Evolutionary conservation across 1,140 invertebrate genomes (phyloP), one percentile per base, ranked within the genome.

Genomic region (Hypsibius dujardini): DNA sequence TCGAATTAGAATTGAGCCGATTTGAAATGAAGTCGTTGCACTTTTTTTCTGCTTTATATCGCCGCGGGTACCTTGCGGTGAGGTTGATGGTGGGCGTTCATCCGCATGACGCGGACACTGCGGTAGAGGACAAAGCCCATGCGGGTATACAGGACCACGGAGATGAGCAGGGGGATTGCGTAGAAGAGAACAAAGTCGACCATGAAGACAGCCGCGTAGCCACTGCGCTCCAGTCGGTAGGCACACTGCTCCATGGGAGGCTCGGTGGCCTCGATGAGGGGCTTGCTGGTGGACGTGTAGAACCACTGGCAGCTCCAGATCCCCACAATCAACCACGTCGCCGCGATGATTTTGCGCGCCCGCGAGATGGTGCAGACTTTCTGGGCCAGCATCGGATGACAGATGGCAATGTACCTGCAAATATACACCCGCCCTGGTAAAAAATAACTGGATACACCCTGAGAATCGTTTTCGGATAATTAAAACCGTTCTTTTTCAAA

Each of bases 141-240:
- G 7, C 62, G 12, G 12, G 3, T 12, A 42, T 67, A 67, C 3
- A 67, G 62, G 12, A 67, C 45, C 12, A 67, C 78, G 73, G 82
- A 82, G 1, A 85, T 76, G 1, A 84, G 72, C 12, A 86, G 78
- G 1, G 85, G 85, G 15, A 85, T 76, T 40, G 84, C 76, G 76
- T 86, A 86, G 76, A 86, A 86, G 60, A 85, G 76, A 28, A 85
- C 77, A 1, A 86, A 75, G 77, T 86, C 85, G 2, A 82, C 78
- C 77, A 85, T 82, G 77, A 81, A 86, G 73, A 83, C 83, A 1
- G 78, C 79, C 47, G 82, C 72, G 74, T 86, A 86, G 40, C 80
- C 76, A 56, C 82, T 75, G 1, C 84, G 75, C 1, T 79, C 77
- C 2, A 84, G 75, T 47, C 80, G 80, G 75, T 81, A 84, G 12